Evolutionary conservation across 2,113 vertebrate genomes (phyloP), one percentile per base, ranked within the genome.

Genomic region (Hemibagrus wyckioides): DNA sequence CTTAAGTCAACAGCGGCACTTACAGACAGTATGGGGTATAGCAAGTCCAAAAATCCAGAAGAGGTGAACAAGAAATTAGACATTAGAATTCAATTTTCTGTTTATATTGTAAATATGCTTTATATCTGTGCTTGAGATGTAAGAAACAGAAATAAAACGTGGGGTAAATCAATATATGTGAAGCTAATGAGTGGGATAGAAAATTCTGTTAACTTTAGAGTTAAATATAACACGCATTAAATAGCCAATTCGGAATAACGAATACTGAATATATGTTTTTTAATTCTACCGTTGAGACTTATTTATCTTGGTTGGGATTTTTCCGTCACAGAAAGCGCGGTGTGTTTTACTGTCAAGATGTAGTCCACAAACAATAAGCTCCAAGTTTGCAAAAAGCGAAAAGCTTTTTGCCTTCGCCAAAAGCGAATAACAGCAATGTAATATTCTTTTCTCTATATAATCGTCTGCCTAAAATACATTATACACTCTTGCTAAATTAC

Each of bases 391-490:
- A n/a, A n/a, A n/a, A n/a, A n/a, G n/a, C n/a, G n/a, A n/a, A n/a
- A n/a, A n/a, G n/a, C n/a, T n/a, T n/a, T 13, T 83, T 75, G 21
- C 90, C 88, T 19, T 82, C 88, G 50, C 90, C 73, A 59, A 88
- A 30, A 63, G 88, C 83, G 85, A 77, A 63, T 23, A 91, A 67
- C 8, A 89, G 10, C 14, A 92, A 28, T 1, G 50, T 36, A 6
- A 91, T 48, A n/a, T 73, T 84, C 73, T 33, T 90, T 67, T 91
- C 87, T 52, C 86, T 48, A n/a, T 91, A 86, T 19, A 90, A n/a
- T 0, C 83, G 33, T 21, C 17, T 89, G 56, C 21, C 56, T 57
- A 57, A 57, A 23, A 57, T 57, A 57, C 21, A 1, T 57, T 57
- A 19, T 61, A 61, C 57, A 61, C 0, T 61, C 57, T 61, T 61